Evolutionary conservation across 2,113 vertebrate species (phyloP), one percentile per base, ranked within the genome.

Genomic region (Tetrao urogallus): DNA sequence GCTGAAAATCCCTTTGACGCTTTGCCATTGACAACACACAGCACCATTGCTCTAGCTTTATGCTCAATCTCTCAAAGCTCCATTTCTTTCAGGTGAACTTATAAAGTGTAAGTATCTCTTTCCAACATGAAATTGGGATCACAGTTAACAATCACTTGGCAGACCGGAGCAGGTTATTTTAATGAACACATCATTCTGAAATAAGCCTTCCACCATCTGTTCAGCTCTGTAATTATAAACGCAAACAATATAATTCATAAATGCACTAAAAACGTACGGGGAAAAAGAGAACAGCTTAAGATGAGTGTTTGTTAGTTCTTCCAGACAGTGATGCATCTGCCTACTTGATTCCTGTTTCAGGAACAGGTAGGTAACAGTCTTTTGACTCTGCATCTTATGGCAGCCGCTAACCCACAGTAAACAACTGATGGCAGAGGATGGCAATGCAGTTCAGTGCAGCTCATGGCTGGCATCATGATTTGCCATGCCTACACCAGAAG

Each of bases 151-250:
- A 58, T 73, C 52, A 3, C 58, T 90, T 94, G 89, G 95, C 94
- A 93, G 58, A 81, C 34, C 40, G 77, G 72, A 74, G 71, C 8
- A 82, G 69, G 82, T 75, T 80, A 78, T 79, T 96, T 92, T 81
- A 94, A 77, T 88, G 93, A 89, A 60, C 77, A n/a, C 61, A 67
- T 90, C 87, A 87, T 87, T 93, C 86, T 89, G 95, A 72, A 71
- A 93, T 88, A 94, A 95, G 84, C 78, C 89, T 66, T 66, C 72
- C 38, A 54, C 96, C 95, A 96, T 96, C 95, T 97, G 96, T 86
- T 95, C 67, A 4, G 30, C 14, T 27, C 91, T 77, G 30, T 77
- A 90, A 93, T 93, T 67, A 81, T 27, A 76, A 93, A 92, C 47
- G 80, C 77, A 93, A 96, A 82, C 87, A 93, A 67, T 38, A 86